Percentiles rank a stretch among this genome's conserved stretches.
Conservation (phyloP, 1,140 invertebrate species). For the Conus betulinus region DNA sequence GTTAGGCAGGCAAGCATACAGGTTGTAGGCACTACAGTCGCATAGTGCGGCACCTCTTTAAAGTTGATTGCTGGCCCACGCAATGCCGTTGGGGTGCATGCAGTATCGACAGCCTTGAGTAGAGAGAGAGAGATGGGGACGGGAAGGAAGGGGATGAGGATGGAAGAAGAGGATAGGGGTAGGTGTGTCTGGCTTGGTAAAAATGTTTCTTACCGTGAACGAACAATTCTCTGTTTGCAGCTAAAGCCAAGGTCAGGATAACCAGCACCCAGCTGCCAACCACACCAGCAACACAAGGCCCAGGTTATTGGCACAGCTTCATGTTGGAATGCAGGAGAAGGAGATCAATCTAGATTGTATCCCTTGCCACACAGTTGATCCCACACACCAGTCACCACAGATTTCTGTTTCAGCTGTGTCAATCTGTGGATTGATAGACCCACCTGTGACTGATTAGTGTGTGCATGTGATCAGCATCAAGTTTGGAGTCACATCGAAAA, state of each 20-base stretch:
- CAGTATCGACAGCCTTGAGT: neutral
- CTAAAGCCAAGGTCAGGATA: conserved; percentile 31
- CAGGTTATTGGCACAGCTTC: conserved; percentile 5
- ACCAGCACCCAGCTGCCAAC: conserved; percentile 27
- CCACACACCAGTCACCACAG: neutral
- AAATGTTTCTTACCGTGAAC: neutral
- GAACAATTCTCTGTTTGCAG: conserved; percentile 26
- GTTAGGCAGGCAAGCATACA: conserved; percentile 3
- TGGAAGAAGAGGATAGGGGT: neutral
- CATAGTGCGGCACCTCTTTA: neutral
- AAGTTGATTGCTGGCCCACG: conserved; percentile 18
- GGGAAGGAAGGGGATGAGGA: neutral
- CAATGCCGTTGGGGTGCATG: conserved; percentile 11
- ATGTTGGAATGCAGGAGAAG: conserved; percentile 30
- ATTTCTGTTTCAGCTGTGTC: neutral
- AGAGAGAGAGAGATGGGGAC: neutral
- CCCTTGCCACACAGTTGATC: neutral
- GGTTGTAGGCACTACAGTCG: conserved; percentile 9
- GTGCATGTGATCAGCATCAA: too few relatives aligned
- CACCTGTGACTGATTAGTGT: neutral
- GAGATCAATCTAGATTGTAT: conserved; percentile 33
- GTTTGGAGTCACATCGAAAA: too few relatives aligned
- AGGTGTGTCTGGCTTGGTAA: neutral
- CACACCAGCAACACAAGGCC: neutral
- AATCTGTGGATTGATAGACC: neutral